These are phyloP conservation scores for Mungos mungo DNA, from an alignment of 2,113 vertebrate species.

Conservation along the genomic window DNA sequence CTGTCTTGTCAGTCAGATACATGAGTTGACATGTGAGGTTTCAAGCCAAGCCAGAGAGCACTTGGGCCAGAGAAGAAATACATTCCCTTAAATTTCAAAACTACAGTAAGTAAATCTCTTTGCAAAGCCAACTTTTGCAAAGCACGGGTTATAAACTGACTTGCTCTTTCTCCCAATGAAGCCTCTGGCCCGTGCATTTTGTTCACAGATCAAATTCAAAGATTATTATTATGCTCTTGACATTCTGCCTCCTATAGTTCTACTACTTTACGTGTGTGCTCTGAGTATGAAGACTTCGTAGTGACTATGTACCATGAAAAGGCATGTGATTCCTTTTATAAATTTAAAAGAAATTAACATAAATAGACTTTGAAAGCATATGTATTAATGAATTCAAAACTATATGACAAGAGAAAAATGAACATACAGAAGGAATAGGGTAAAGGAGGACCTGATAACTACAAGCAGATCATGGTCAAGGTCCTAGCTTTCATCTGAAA, in stretches of 20 bases:
- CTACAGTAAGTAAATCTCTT: not conserved
- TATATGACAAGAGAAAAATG: not conserved
- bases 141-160: not conserved
- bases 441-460: not conserved
- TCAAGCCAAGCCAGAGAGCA: not conserved
- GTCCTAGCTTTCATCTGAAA: not conserved
- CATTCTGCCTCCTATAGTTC: not conserved
- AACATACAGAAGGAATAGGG: not conserved
- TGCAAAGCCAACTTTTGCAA: slow-evolving; percentile 13
- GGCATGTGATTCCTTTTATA: not conserved
- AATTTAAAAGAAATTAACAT: not conserved
- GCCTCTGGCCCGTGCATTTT: not conserved
- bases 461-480: not conserved
- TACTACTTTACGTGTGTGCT: not conserved
- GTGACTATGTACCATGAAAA: not conserved
- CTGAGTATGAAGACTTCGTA: not conserved
- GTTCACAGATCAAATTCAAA: not conserved
- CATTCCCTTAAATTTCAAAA: not conserved
- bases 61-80: not conserved
- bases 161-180: not conserved
- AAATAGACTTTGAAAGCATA: not conserved
- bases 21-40: not conserved
- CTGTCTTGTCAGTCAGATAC: not conserved
- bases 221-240: not conserved
- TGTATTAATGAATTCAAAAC: not conserved